Evolutionary conservation across 2,797 vertebrate genomes (phyloP).

Genomic region (Danio jaintianensis): DNA sequence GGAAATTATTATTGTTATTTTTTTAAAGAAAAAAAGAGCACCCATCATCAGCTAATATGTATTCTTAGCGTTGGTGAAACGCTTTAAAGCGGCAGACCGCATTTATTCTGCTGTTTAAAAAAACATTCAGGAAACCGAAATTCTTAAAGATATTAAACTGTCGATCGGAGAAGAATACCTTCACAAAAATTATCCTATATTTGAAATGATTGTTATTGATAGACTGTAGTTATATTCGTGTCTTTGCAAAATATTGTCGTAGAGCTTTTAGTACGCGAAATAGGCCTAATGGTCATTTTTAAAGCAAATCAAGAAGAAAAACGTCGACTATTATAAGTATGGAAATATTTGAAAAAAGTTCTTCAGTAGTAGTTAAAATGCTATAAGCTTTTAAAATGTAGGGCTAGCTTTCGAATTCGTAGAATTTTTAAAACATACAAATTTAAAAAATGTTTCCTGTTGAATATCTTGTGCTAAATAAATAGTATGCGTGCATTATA

Average conservation of each 20-base stretch:
- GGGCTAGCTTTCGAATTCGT: neutral
- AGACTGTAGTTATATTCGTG: neutral
- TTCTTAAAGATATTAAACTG: neutral
- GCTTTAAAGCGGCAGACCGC: neutral
- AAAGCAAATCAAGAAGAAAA: too few relatives aligned
- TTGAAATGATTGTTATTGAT: too few relatives aligned
- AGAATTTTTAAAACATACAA: too few relatives aligned
- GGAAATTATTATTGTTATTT: too few relatives aligned
- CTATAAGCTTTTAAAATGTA: neutral
- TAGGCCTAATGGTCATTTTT: neutral
- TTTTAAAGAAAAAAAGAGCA: too few relatives aligned
- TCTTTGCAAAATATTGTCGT: too few relatives aligned
- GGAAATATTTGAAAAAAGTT: neutral
- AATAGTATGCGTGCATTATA: neutral
- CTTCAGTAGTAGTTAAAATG: neutral
- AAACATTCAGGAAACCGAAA: neutral
- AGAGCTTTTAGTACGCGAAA: too few relatives aligned
- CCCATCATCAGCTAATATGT: too few relatives aligned
- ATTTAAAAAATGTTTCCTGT: neutral
- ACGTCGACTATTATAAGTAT: neutral
- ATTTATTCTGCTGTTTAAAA: neutral
- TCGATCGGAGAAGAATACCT: neutral
- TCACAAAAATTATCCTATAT: neutral
- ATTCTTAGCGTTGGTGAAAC: neutral
- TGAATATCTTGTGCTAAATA: neutral